Evolutionary conservation across 2,113 vertebrate genomes (phyloP).

Genomic region (Peromyscus californicus): DNA sequence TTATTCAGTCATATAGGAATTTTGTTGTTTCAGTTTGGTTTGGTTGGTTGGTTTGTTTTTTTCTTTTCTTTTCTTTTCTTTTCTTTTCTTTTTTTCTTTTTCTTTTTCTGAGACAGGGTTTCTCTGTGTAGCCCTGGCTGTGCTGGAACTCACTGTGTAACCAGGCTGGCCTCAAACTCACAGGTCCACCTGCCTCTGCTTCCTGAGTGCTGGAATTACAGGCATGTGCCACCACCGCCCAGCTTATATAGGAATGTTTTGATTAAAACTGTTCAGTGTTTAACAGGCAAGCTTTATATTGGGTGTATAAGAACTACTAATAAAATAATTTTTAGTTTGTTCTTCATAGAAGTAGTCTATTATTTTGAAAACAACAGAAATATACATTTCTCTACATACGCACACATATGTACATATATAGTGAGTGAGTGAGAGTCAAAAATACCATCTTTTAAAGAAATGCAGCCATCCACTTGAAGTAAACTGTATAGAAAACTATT

Average conservation of each 20-base stretch:
- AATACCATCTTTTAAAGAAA: conserved; percentile 8
- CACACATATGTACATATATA: not conserved
- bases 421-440: not conserved
- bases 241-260: not conserved
- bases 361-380: conserved; percentile 41
- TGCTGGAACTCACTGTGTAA: not conserved
- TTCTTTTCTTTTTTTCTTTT: not conserved
- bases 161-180: not conserved
- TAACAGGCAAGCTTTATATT: conserved; percentile 27
- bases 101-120: not conserved
- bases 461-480: not conserved
- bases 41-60: not conserved
- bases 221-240: not conserved
- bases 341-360: conserved; percentile 42
- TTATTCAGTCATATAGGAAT: conserved; percentile 19
- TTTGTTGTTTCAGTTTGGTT: conserved; percentile 33
- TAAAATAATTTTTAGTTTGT: conserved; percentile 5
- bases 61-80: not conserved
- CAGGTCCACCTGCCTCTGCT: not conserved
- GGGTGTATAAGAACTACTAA: not conserved
- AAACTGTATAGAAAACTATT: conserved; percentile 14
- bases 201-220: not conserved
- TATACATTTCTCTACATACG: not conserved
- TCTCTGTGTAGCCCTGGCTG: not conserved
- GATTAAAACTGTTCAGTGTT: conserved; percentile 38